Base-by-base conservation (phyloP, 2,797 vertebrate genomes). In the Melanotaenia pygmaea region DNA sequence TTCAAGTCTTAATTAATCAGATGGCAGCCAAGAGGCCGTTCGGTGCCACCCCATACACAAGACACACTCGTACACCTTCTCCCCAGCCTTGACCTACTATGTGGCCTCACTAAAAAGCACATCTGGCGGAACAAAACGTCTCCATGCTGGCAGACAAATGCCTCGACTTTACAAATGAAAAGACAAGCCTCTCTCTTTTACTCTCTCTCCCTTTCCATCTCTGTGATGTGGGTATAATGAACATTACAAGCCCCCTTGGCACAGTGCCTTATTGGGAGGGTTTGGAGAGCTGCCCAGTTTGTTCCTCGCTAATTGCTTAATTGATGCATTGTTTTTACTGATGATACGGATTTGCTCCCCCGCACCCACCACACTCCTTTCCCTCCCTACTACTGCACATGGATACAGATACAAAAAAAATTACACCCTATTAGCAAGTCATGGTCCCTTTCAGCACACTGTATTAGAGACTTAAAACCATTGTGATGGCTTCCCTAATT, bases 1-100 rank as follows among this genome's bases (percentile, higher is more conserved):
- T 94, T 94, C 93, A 94, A 94, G 93, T 91, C 93, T 94, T 94
- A 94, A 95, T 95, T 95, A 95, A 95, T 94, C 93, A 94, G 94
- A 94, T 94, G 92, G 91, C 92, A 90, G 90, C 77, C 72, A 93
- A 91, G 92, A 91, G 92, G 91, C 91, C 87, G 86, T 82, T 77
- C 74, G 79, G 81, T 82, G 59, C 35, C 59, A 56, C 64, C 74
- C 73, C 43, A 59, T 34, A 71, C 75, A 67, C 59, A 45, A 73
- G 13, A 28, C 57, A 45, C 75, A 70, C 87, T 80, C 24, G 64
- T 79, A 73, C 87, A 88, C 90, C 86, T 90, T 86, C 87, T 89
- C 86, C 88, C 84, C 86, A 90, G 88, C 90, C 88, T 91, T 93
- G 92, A 93, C 93, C 91, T 90, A 93, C 92, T 92, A 93, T 92